A percentile compares a stretch with the other conserved stretches of the same genome.
These are phyloP conservation scores for Neosalanx taihuensis DNA, from an alignment of 2,797 vertebrate genomes.

Conservation along the genomic window DNA sequence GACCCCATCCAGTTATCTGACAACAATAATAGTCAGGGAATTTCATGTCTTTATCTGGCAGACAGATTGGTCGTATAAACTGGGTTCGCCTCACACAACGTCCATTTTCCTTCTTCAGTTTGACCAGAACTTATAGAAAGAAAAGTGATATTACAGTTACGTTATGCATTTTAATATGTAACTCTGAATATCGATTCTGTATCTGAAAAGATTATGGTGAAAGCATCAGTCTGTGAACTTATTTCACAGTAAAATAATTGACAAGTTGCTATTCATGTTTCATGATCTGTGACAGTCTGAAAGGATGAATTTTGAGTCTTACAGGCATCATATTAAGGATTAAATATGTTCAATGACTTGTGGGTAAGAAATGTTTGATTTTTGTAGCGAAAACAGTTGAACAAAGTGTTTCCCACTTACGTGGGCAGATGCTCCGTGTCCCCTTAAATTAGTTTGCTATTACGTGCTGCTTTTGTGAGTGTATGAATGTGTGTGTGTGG, in stretches of 20 bases:
- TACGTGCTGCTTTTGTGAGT: neutral
- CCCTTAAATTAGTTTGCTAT: neutral
- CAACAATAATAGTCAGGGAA: conserved; percentile 81
- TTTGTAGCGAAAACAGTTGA: neutral
- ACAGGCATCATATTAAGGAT: no score
- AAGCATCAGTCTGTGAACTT: neutral
- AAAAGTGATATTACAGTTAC: neutral
- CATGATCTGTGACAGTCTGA: no score
- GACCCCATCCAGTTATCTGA: conserved; percentile 91
- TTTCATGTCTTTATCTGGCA: conserved; percentile 73
- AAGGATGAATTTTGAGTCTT: no score
- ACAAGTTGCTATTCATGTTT: no score
- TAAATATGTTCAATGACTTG: neutral
- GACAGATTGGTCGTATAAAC: conserved; percentile 89
- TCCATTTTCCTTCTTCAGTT: conserved; percentile 84
- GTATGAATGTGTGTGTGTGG: conserved; percentile 7
- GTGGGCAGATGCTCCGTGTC: neutral
- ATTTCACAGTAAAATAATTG: no score
- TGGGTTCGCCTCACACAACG: conserved; percentile 80
- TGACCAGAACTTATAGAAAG: conserved; percentile 79
- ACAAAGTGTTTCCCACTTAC: neutral
- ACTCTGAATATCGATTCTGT: conserved; percentile 17
- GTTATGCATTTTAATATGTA: neutral
- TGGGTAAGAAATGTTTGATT: neutral
- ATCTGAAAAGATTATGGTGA: neutral